Percentiles rank a stretch among this genome's conserved stretches.
phyloP scores from a whole-genome alignment of 2,888 invertebrate genomes.

The Drosophila trichaetosa region DNA sequence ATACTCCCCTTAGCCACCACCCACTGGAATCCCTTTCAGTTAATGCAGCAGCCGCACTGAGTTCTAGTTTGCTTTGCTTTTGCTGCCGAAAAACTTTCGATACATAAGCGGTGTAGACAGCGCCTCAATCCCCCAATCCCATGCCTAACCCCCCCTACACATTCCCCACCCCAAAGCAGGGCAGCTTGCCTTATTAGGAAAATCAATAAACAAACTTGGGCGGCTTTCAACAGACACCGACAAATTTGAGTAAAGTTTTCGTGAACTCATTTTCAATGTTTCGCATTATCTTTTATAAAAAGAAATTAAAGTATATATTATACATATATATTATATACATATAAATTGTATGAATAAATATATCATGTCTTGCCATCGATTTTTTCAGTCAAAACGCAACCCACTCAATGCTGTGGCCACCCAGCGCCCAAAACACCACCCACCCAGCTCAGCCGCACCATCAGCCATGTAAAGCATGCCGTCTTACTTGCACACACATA shows the following conservation, averaged over 20 bases:
- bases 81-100: conserved; percentile 67
- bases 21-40: conserved; percentile 6
- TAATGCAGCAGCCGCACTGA: conserved; percentile 51
- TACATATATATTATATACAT: background rate
- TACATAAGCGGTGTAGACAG: conserved; percentile 62
- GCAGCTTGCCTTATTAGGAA: conserved; percentile 49
- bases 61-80: conserved; percentile 42
- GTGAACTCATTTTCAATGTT: conserved; percentile 11
- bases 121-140: conserved; percentile 4
- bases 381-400: conserved; percentile 56
- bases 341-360: background rate
- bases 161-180: background rate
- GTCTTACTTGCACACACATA: conserved; percentile 27
- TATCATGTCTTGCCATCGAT: conserved; percentile 60
- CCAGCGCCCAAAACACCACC: conserved; percentile 3
- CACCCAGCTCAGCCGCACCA: conserved; percentile 1
- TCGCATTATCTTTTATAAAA: conserved; percentile 15
- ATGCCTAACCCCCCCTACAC: background rate
- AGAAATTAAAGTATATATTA: conserved; percentile 37
- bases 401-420: conserved; percentile 5
- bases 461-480: conserved; percentile 21
- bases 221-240: conserved; percentile 39
- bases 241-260: conserved; percentile 1
- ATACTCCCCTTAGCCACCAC: background rate
- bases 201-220: conserved; percentile 63